Conservation (phyloP, 2,888 invertebrate species). For the Dastarcus helophoroides region DNA sequence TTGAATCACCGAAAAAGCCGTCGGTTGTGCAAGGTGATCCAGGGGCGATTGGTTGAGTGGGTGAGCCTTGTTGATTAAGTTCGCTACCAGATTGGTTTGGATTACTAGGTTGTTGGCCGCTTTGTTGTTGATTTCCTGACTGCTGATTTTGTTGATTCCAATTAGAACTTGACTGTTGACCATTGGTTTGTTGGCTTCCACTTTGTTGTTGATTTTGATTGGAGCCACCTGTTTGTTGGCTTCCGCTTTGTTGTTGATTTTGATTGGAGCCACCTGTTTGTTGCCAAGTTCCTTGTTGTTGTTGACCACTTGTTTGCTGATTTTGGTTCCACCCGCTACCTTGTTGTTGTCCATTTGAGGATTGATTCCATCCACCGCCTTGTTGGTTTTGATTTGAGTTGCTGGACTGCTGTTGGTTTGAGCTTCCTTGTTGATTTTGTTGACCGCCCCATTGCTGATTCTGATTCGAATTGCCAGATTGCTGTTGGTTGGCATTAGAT, state of each 20-base stretch:
- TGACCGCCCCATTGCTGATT: constrained; percentile 5
- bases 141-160: constrained; percentile 1
- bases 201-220: constrained; percentile 8
- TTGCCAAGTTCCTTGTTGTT: constrained; percentile 10
- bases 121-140: constrained; percentile 5
- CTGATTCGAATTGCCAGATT: constrained; percentile 9
- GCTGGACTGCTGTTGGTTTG: constrained; percentile 8
- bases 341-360: constrained; percentile 12
- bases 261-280: neutral
- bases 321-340: constrained; percentile 10
- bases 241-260: constrained; percentile 5
- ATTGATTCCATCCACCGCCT: constrained; percentile 10
- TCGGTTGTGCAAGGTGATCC: constrained; percentile 41
- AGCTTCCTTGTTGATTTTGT: constrained; percentile 5
- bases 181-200: constrained; percentile 6
- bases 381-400: constrained; percentile 14
- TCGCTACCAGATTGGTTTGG: constrained; percentile 4
- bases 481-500: constrained; percentile 1
- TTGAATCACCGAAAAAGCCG: constrained; percentile 56
- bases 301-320: constrained; percentile 7
- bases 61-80: neutral
- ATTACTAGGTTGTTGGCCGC: constrained; percentile 2
- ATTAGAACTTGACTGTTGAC: constrained; percentile 5
- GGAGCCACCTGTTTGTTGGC: constrained; percentile 8
- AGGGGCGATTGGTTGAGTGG: neutral